phyloP scores from a whole-genome alignment of 2,113 vertebrate species.

The Pseudorasbora parva region DNA sequence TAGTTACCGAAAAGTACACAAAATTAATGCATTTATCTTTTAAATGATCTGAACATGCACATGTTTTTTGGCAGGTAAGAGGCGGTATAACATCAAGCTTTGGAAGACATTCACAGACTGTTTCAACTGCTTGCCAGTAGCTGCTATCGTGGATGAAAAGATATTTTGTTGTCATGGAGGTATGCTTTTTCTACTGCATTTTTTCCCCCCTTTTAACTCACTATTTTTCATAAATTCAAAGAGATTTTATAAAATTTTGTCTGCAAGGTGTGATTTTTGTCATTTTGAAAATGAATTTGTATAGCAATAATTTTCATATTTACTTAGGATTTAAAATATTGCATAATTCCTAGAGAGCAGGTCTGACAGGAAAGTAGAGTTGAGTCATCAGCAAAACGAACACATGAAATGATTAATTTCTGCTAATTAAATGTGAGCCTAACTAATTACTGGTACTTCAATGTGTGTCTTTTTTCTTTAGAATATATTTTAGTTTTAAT shows the following conservation, averaged over 20 bases:
- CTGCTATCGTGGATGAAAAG: conserved; percentile 97
- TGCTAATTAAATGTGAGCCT: not conserved
- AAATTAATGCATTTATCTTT: too few species aligned
- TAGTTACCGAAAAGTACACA: too few species aligned
- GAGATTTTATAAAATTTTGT: not conserved
- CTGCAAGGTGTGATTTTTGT: not conserved
- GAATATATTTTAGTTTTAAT: too few species aligned
- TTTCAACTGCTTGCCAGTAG: conserved; percentile 96
- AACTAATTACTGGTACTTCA: too few species aligned
- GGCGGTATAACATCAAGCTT: conserved; percentile 97
- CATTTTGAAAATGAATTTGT: not conserved
- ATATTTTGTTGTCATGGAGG: conserved; percentile 99
- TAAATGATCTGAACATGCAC: not conserved
- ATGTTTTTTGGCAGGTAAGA: conserved; percentile 81
- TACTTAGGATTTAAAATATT: not conserved
- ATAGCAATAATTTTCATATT: not conserved
- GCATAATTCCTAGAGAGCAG: not conserved
- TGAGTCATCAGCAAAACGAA: not conserved
- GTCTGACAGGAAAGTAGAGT: too few species aligned
- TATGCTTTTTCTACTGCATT: too few species aligned
- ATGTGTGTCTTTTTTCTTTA: too few species aligned
- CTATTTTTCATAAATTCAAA: too few species aligned
- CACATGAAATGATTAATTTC: not conserved
- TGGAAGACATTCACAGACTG: conserved; percentile 99
- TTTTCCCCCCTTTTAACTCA: too few species aligned